Percentiles rank a stretch among this genome's conserved stretches.
Evolutionary conservation across 2,888 invertebrate genomes (phyloP).

Genomic region (Ptilodon capucinus): DNA sequence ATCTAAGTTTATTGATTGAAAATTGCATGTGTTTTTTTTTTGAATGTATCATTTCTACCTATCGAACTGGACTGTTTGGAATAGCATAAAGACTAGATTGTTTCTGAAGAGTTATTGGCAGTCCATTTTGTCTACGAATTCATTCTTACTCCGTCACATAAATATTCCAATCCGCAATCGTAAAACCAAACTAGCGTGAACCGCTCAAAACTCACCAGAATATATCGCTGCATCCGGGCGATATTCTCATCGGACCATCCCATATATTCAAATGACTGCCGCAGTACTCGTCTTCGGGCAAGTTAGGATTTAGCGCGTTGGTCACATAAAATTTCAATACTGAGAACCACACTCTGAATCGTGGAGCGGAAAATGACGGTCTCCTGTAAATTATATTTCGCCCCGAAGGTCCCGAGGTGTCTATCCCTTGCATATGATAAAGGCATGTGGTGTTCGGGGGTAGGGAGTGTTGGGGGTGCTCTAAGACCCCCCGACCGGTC

Average conservation of each 20-base stretch:
- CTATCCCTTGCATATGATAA: slow-evolving; percentile 89
- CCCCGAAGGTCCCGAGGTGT: slow-evolving; percentile 83
- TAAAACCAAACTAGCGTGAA: slow-evolving; percentile 16
- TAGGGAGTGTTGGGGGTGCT: slow-evolving; percentile 92
- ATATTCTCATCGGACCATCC: slow-evolving; percentile 91
- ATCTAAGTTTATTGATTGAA: too few relatives aligned
- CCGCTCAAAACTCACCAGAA: slow-evolving; percentile 86
- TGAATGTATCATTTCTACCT: too few relatives aligned
- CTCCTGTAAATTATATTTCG: slow-evolving; percentile 80
- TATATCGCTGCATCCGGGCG: slow-evolving; percentile 90
- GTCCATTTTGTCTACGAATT: slow-evolving; percentile 1
- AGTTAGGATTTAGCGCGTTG: slow-evolving; percentile 84
- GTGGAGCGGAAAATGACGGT: slow-evolving; percentile 84
- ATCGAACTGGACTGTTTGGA: too few relatives aligned
- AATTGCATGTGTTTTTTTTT: too few relatives aligned
- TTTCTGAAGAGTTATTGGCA: too few relatives aligned
- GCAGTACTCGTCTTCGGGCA: slow-evolving; percentile 89
- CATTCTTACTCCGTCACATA: neutral
- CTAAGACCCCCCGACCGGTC: slow-evolving; percentile 89
- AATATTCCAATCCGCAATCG: slow-evolving; percentile 7
- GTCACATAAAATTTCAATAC: slow-evolving; percentile 93
- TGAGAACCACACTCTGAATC: slow-evolving; percentile 93
- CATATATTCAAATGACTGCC: slow-evolving; percentile 92
- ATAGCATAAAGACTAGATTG: too few relatives aligned
- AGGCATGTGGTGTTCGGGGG: slow-evolving; percentile 95